Evolutionary conservation across 2,888 invertebrate species (phyloP), one percentile per base, ranked within the genome.

Genomic region (Perizoma affinitatum): DNA sequence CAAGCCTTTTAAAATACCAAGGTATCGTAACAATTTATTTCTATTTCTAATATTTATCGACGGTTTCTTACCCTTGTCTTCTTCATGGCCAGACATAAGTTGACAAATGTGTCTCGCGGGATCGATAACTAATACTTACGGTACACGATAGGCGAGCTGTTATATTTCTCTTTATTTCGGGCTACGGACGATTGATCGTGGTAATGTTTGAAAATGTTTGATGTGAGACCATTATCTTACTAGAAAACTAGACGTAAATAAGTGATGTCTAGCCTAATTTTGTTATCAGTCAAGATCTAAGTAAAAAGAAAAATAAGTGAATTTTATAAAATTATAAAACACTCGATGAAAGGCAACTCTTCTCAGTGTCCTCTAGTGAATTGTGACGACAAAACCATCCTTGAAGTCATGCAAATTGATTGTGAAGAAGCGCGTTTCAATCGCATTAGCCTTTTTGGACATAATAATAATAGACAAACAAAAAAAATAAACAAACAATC

Each of bases 61-160:
- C 49, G 49, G 58, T 40, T 40, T 52, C 49, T 52, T 54, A 63
- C 63, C 57, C 65, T 62, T 63, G 63, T 65, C 53, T 63, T 62
- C 58, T 49, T 61, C 61, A 53, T 51, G 50, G 43, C 36, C 45
- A 61, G 60, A 63, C 65, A 44, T 51, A 54, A 58, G 60, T 64
- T 68, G 62, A 67, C 62, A 64, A 69, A 67, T 62, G 60, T 53
- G 46, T 53, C 67, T 61, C 60, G 10, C 22, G 55, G 59, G 61
- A 10, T 44, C 61, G 49, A 62, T 65, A 64, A 54, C 61, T 65
- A 64, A 58, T 62, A 51, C 41, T 58, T 64, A 63, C 49, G 49
- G 42, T 52, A 40, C 60, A 46, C 55, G 51, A 53, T 55, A 55
- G 11, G 41, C 41, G n/a, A 43, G 41, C 42, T 47, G 45, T 38